phyloP scores from a whole-genome alignment of 2,888 invertebrate genomes.

The Drosophila pseudotalamancana region DNA sequence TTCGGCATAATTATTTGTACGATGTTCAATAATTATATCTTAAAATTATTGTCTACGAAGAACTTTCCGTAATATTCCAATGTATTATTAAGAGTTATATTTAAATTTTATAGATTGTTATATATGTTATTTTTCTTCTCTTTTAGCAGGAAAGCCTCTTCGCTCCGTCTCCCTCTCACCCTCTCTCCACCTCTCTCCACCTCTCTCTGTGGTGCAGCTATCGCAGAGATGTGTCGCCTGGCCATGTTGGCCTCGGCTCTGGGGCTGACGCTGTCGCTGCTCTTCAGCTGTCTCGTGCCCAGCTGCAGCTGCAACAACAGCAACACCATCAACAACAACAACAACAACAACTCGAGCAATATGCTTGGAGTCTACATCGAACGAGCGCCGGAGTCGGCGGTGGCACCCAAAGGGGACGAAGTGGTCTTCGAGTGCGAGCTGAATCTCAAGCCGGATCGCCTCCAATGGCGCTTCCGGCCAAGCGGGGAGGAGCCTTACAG shows the following conservation, averaged over 20 bases:
- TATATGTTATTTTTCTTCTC: too few species aligned
- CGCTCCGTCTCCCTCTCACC: not conserved
- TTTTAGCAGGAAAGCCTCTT: too few species aligned
- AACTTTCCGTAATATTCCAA: too few species aligned
- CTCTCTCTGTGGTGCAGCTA: not conserved
- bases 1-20: too few species aligned
- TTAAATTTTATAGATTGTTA: too few species aligned
- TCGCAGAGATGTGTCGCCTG: conserved; percentile 1
- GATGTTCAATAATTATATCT: too few species aligned
- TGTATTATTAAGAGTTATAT: too few species aligned
- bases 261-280: conserved; percentile 10
- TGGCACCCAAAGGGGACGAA: conserved; percentile 91
- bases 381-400: conserved; percentile 91
- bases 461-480: conserved; percentile 91
- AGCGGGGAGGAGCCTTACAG: conserved; percentile 48
- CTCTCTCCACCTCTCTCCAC: not conserved
- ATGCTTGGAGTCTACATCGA: conserved; percentile 88
- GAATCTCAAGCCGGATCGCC: conserved; percentile 90
- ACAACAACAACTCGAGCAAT: conserved; percentile 30
- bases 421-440: conserved; percentile 93
- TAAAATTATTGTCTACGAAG: too few species aligned
- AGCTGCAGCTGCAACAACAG: conserved; percentile 4
- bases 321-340: not conserved
- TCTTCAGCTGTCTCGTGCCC: conserved; percentile 10
- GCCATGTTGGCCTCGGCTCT: conserved; percentile 15